Evolutionary conservation across 2,797 vertebrate species (phyloP), one percentile per base, ranked within the genome.

Genomic region (Mormyrus proboscirostris): DNA sequence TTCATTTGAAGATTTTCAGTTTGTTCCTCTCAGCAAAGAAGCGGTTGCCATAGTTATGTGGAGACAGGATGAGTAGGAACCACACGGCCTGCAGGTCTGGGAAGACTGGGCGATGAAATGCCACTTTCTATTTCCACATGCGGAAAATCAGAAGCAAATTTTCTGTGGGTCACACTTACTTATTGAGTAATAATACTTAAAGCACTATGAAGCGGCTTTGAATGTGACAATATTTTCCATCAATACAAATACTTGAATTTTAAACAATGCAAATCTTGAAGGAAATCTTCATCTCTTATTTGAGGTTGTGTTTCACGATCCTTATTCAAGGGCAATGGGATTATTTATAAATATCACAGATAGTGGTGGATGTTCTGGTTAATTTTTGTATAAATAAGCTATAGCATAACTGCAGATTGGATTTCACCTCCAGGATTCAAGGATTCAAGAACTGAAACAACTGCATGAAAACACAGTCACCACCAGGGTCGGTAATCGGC

Each of bases 1-100:
- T 79, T n/a, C 59, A 44, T 65, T 50, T 29, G 88, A 86, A 55
- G n/a, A 5, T 14, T 59, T 76, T 83, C 90, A 87, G 49, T 88
- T 41, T 87, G 69, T 55, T 47, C 25, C 85, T 22, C 50, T 88
- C 53, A 22, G 87, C 44, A 84, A 51, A 5, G 87, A 90, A 91
- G 84, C 88, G 38, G 53, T 76, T 57, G 50, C 62, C 14, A 41
- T 88, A 79, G 69, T 86, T 88, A 83, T 89, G 7, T 83, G 76
- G 41, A 49, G 41, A 88, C 5, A 47, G 51, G 44, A 25, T 57
- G 33, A 53, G 57, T 25, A 38, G 4, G 53, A 50, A 44, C 82
- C 19, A 50, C 9, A 84, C 14, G 1, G 47, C 9, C 82, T n/a
- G 19, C 47, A 84, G 47, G 82, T 47, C 19, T 19, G 29, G 8